These are phyloP conservation scores for Cotesia typhae DNA, from an alignment of 1,140 invertebrate species.

Conservation along the genomic window DNA sequence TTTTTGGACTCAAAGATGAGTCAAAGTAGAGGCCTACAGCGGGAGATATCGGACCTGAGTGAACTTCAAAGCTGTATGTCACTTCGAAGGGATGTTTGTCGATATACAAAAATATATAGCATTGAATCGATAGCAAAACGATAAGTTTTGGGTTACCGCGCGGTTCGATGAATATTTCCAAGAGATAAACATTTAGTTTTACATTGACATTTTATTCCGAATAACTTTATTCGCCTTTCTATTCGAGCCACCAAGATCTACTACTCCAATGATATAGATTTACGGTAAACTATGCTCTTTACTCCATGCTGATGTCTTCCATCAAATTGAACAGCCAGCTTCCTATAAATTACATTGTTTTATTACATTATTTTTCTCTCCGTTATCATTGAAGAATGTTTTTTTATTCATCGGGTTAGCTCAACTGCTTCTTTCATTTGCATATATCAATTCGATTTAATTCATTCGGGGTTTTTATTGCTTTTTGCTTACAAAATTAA, in stretches of 20 bases:
- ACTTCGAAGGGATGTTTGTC: background rate
- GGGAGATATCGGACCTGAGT: constrained; percentile 2
- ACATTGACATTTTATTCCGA: background rate
- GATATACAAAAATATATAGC: background rate
- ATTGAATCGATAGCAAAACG: constrained; percentile 1
- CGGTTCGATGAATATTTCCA: constrained; percentile 12
- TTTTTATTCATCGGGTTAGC: too few relatives aligned
- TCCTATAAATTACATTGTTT: constrained; percentile 14
- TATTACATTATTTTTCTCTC: background rate
- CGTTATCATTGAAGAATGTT: background rate
- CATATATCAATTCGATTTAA: too few relatives aligned
- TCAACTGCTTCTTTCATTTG: too few relatives aligned
- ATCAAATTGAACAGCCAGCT: constrained; percentile 30
- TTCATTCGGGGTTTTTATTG: too few relatives aligned
- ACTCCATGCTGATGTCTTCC: background rate
- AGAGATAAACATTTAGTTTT: constrained; percentile 8
- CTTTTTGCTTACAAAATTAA: too few relatives aligned
- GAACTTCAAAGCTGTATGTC: constrained; percentile 2
- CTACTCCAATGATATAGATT: too few relatives aligned
- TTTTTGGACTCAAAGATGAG: background rate
- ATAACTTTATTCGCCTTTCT: constrained; percentile 2
- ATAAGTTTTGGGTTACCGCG: constrained; percentile 2
- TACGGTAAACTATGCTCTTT: too few relatives aligned
- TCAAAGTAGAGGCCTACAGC: background rate
- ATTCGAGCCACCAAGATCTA: too few relatives aligned